phyloP scores from a whole-genome alignment of 2,113 vertebrate genomes.

The Channa argus region DNA sequence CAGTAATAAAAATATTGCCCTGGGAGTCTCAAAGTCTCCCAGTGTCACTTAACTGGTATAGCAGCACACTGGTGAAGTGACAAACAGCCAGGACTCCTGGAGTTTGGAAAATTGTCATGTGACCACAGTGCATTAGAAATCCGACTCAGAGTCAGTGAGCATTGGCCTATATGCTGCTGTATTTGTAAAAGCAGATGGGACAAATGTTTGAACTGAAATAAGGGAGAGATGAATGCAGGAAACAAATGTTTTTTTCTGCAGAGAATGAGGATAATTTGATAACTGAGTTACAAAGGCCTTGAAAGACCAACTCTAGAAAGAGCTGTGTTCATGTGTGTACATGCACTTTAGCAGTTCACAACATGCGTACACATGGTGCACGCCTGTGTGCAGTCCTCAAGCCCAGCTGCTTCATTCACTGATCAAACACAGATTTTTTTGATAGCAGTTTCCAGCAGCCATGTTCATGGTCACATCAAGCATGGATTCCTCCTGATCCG shows the following conservation, averaged over 20 bases:
- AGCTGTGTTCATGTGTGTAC: not conserved
- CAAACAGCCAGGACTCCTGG: constrained; percentile 32
- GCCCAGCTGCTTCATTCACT: not conserved
- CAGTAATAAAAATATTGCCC: too few species aligned
- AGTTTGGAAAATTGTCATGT: constrained; percentile 61
- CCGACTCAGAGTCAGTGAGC: constrained; percentile 25
- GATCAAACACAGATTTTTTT: not conserved
- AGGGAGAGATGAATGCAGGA: not conserved
- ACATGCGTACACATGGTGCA: not conserved
- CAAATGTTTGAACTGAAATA: constrained; percentile 32
- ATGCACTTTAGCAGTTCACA: constrained; percentile 43
- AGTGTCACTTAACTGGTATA: constrained; percentile 1
- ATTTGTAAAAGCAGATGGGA: constrained; percentile 36
- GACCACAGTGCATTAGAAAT: constrained; percentile 32
- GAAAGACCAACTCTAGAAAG: too few species aligned
- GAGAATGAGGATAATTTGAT: too few species aligned
- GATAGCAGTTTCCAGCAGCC: not conserved
- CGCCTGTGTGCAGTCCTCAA: not conserved
- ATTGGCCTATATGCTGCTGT: constrained; percentile 19
- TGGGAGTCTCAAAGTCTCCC: constrained; percentile 31
- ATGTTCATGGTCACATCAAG: constrained; percentile 22
- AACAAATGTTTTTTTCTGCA: not conserved
- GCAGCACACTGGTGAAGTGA: constrained; percentile 33
- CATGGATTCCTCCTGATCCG: not conserved
- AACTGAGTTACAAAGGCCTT: too few species aligned